phyloP scores from a whole-genome alignment of 2,888 invertebrate genomes.

The Prosapia bicincta region DNA sequence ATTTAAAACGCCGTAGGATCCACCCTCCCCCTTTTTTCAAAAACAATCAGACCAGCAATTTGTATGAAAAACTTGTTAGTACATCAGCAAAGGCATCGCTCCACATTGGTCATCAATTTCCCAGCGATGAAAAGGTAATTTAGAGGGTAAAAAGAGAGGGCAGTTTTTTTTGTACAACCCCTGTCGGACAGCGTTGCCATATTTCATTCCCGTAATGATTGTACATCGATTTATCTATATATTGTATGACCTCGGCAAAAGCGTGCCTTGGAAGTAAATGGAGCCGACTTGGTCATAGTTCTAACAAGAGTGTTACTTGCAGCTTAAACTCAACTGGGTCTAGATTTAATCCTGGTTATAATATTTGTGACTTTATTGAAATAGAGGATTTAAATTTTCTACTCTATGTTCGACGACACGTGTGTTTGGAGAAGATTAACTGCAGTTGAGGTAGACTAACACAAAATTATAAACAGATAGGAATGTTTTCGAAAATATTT shows the following conservation, averaged over 20 bases:
- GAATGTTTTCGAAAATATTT: too few species aligned
- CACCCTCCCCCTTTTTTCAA: too few species aligned
- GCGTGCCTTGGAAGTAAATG: background rate
- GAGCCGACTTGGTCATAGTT: background rate
- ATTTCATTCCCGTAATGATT: constrained; percentile 24
- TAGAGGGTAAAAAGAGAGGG: constrained; percentile 20
- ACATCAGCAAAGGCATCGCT: constrained; percentile 45
- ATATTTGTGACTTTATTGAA: too few species aligned
- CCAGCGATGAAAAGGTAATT: constrained; percentile 24
- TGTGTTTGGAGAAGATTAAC: too few species aligned
- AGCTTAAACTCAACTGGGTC: too few species aligned
- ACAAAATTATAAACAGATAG: too few species aligned
- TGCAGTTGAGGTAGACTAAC: too few species aligned
- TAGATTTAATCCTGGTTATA: too few species aligned
- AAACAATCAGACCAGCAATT: constrained; percentile 41
- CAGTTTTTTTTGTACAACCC: constrained; percentile 1
- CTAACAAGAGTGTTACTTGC: too few species aligned
- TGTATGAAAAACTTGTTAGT: constrained; percentile 48
- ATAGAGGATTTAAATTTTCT: too few species aligned
- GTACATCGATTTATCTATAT: constrained; percentile 23
- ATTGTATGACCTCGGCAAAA: background rate
- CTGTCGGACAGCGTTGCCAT: constrained; percentile 15
- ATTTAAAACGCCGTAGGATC: too few species aligned
- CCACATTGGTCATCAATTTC: constrained; percentile 24
- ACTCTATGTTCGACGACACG: too few species aligned